Percentiles rank a stretch among this genome's conserved stretches.
Evolutionary conservation across 1,140 invertebrate species (phyloP).

Genomic region (Aradophagus sp.): DNA sequence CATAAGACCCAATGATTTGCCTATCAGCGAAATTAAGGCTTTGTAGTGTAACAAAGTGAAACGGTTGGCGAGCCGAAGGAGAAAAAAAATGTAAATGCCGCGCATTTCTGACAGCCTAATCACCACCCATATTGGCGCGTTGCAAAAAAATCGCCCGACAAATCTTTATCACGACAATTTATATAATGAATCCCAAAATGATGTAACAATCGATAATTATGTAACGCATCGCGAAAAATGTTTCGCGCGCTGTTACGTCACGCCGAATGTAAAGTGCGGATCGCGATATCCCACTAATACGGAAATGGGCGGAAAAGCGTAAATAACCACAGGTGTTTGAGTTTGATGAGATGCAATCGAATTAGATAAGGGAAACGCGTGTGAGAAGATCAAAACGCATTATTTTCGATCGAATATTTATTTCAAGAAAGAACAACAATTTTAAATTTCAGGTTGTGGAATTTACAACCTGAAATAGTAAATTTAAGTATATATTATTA

Average conservation of each 20-base stretch:
- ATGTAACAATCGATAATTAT: conserved; percentile 24
- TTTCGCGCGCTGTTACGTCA: conserved; percentile 2
- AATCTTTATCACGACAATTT: conserved; percentile 7
- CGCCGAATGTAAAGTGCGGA: not conserved
- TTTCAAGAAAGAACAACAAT: not conserved
- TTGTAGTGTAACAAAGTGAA: no score
- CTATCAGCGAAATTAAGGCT: no score
- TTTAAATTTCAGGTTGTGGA: no score
- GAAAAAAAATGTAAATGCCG: no score
- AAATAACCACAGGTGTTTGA: conserved; percentile 1
- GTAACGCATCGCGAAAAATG: conserved; percentile 7
- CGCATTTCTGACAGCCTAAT: not conserved
- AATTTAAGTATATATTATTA: no score
- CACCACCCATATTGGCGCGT: not conserved
- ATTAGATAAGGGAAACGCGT: conserved; percentile 2
- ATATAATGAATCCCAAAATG: conserved; percentile 7
- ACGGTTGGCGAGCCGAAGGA: no score
- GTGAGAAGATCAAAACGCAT: no score
- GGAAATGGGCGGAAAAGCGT: conserved; percentile 6
- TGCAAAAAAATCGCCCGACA: not conserved
- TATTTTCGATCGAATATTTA: no score
- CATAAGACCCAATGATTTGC: no score
- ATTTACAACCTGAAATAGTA: no score
- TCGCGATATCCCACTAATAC: conserved; percentile 6
- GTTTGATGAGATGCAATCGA: conserved; percentile 15